Evolutionary conservation across 2,797 vertebrate species (phyloP).

Genomic region (Ceyx erithaca): DNA sequence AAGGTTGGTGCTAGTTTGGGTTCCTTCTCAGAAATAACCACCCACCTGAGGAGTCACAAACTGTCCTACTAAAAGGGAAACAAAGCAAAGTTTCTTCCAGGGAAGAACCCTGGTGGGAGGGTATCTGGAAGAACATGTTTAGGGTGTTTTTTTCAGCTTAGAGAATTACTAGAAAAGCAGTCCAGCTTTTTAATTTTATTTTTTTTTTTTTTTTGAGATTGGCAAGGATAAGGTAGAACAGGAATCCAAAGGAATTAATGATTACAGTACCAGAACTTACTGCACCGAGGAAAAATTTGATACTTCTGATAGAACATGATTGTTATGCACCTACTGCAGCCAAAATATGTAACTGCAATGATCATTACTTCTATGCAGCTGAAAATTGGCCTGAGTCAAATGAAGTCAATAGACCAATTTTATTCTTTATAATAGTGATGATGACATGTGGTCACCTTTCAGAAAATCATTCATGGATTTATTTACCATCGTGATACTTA

Average conservation of each 20-base stretch:
- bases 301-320: background rate
- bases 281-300: background rate
- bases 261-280: background rate
- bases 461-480: background rate
- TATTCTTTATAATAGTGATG: background rate
- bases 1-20: background rate
- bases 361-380: background rate
- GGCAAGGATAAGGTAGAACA: background rate
- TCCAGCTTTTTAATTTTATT: background rate
- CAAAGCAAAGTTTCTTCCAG: background rate
- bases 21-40: background rate
- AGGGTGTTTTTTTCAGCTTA: background rate
- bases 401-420: background rate
- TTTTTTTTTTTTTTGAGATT: background rate
- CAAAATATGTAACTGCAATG: background rate
- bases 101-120: rapidly evolving
- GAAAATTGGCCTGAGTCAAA: background rate
- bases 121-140: background rate
- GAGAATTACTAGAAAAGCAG: background rate
- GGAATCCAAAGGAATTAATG: background rate
- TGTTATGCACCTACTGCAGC: background rate
- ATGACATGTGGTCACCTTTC: background rate
- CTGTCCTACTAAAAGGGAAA: background rate
- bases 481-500: background rate
- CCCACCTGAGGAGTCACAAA: rapidly evolving